phyloP scores from a whole-genome alignment of 2,888 invertebrate genomes.

The Aporophyla lueneburgensis region DNA sequence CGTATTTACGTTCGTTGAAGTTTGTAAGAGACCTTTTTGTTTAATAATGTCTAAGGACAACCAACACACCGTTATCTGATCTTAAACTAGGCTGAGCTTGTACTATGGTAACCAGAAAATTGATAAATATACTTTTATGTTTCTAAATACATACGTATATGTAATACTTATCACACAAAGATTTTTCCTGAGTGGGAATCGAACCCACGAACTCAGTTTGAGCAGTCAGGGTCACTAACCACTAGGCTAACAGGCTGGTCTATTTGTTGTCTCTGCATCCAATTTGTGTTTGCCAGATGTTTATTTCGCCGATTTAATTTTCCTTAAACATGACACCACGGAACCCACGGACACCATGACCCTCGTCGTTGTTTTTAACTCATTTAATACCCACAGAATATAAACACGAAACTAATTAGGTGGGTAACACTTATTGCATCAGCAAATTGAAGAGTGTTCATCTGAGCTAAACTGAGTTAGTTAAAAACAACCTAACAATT shows the following conservation, averaged over 20 bases:
- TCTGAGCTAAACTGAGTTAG: constrained; percentile 13
- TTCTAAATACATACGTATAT: no score
- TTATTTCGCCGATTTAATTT: neutral
- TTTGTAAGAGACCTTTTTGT: neutral
- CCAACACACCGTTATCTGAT: no score
- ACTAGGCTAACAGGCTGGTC: no score
- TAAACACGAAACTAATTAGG: constrained; percentile 29
- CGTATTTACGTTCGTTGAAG: constrained; percentile 5
- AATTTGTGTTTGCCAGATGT: neutral
- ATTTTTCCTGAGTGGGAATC: no score
- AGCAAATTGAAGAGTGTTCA: constrained; percentile 28
- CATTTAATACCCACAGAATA: neutral
- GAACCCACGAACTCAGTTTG: no score
- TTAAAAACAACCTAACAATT: constrained; percentile 13
- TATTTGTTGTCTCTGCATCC: neutral
- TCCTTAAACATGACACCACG: neutral
- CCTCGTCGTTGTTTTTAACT: constrained; percentile 23
- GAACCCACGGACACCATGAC: no score
- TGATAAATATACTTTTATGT: no score
- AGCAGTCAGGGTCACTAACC: no score
- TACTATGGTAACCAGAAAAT: no score
- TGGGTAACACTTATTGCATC: constrained; percentile 6
- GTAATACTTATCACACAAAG: no score
- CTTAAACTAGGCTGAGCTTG: no score
- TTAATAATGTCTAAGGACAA: no score